Evolutionary conservation across 1,140 invertebrate species (phyloP), one percentile per base, ranked within the genome.

Genomic region (Leguminivora glycinivorella): DNA sequence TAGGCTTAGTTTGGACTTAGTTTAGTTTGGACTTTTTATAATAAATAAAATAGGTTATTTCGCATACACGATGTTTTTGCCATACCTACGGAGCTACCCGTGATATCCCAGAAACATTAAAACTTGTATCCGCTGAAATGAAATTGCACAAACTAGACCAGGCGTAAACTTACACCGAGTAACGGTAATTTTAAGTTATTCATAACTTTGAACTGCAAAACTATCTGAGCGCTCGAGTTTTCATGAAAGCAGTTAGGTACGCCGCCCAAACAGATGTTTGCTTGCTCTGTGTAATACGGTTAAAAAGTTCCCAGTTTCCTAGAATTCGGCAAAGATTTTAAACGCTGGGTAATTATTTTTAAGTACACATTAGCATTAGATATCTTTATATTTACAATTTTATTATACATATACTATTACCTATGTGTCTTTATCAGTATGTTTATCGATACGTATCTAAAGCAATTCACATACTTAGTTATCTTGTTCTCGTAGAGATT

Each of bases 131-230:
- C 58, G 2, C 26, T 63, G 58, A 63, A 31, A 63, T 19, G n/a
- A 19, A 63, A 63, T 63, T 29, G 58, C 26, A 63, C 26, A 63
- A 63, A 26, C 17, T 17, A 17, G 14, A 63, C 25, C 58, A 17
- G 56, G 25, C 56, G 10, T 63, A 29, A 63, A 63, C 58, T 63
- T 63, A 29, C 26, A 63, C 58, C 25, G 58, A 52, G 58, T 63
- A 63, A 63, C 58, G 25, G 58, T 63, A 63, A 63, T 63, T 63
- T 63, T 29, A 63, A 63, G 26, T 63, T 63, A 63, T 63, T 63
- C 58, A 63, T 63, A 63, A 63, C 58, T 63, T 63, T 63, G 26
- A 63, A 63, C 58, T 31, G n/a, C 25, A 63, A 63, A 63, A 63
- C 58, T 63, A 63, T 63, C 58, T 63, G 26, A 31, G 58, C 58